Percentiles rank a stretch among this genome's conserved stretches.
phyloP scores from a whole-genome alignment of 1,140 invertebrate genomes.

The Zaprionus davidi region DNA sequence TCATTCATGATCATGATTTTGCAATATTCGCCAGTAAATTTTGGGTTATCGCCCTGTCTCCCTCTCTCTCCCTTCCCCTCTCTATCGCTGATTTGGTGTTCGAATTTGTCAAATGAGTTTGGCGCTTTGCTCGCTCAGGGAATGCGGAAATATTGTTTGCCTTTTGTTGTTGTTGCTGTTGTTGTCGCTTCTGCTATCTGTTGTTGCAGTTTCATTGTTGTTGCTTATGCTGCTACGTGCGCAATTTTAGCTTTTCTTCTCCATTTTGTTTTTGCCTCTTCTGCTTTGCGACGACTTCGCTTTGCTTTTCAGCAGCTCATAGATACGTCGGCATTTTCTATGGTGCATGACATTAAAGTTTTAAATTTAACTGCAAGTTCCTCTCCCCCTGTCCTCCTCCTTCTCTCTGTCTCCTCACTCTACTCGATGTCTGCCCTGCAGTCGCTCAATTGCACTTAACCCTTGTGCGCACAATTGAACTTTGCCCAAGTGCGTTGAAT shows the following conservation, averaged over 20 bases:
- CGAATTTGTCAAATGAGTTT: slow-evolving; percentile 74
- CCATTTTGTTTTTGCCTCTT: slow-evolving; percentile 31
- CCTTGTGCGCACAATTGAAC: slow-evolving; percentile 61
- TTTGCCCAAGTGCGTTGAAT: slow-evolving; percentile 66
- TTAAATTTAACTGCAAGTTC: slow-evolving; percentile 73
- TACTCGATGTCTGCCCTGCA: slow-evolving; percentile 5
- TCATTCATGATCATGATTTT: slow-evolving; percentile 39
- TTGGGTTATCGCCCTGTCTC: slow-evolving; percentile 35
- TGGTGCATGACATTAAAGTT: slow-evolving; percentile 80
- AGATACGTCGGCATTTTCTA: slow-evolving; percentile 65
- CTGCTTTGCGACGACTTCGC: slow-evolving; percentile 24
- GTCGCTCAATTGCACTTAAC: slow-evolving; percentile 55
- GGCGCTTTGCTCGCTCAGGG: slow-evolving; percentile 30
- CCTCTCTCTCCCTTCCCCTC: no score
- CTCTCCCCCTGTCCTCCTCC: background rate
- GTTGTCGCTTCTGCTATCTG: slow-evolving; percentile 36
- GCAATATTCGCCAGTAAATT: slow-evolving; percentile 46
- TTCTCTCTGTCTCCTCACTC: background rate
- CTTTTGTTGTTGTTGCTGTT: slow-evolving; percentile 37
- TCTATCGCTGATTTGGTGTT: background rate
- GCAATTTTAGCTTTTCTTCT: slow-evolving; percentile 60
- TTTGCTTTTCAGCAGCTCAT: slow-evolving; percentile 53
- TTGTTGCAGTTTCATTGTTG: slow-evolving; percentile 35
- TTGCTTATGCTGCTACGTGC: slow-evolving; percentile 55
- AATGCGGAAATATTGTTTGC: slow-evolving; percentile 75